Base-by-base conservation (phyloP, 2,888 invertebrate genomes). In the Merodon equestris region DNA sequence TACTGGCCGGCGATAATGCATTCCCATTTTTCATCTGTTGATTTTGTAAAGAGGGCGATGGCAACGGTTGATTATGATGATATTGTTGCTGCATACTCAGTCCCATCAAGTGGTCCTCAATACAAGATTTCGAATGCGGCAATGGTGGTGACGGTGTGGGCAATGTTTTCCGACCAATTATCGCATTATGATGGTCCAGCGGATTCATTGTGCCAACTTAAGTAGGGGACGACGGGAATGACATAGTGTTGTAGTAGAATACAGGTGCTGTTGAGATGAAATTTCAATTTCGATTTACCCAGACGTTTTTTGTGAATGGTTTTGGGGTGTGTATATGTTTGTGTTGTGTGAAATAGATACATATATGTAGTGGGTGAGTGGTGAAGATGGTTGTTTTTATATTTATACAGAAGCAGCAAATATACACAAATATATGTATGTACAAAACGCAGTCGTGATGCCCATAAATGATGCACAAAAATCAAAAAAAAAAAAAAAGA, bases 71-170 rank as follows among this genome's bases (percentile, higher is more conserved):
- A 44, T 27, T 48, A 13, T 74, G 72, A 13, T 67, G 72, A 17
- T 76, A 87, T 86, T 86, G 86, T 84, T 86, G 88, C 85, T 85
- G 84, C 84, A 86, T 84, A 85, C 74, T 70, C 1, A 79, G 38
- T 4, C 74, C 64, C 54, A 74, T 60, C 57, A 74, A 64, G 9
- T 68, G 50, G 84, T 86, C 87, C 85, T 86, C 83, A 82, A 83
- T 84, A 83, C 84, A 81, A 82, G 85, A 76, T 83, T 86, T 84
- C 83, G 83, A 73, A 34, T 72, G 70, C 9, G 73, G 47, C 13
- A 71, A 40, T 4, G 66, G 63, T 18, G 57, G 60, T 64, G 82
- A 81, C 75, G 85, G 83, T 82, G 84, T 83, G 82, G 85, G 83
- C 71, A 84, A 57, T 34, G 70, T 9, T 14, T 68, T 81, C 1